These are phyloP conservation scores for Trichomalopsis sarcophagae DNA, from an alignment of 1,140 invertebrate species.

Conservation along the genomic window DNA sequence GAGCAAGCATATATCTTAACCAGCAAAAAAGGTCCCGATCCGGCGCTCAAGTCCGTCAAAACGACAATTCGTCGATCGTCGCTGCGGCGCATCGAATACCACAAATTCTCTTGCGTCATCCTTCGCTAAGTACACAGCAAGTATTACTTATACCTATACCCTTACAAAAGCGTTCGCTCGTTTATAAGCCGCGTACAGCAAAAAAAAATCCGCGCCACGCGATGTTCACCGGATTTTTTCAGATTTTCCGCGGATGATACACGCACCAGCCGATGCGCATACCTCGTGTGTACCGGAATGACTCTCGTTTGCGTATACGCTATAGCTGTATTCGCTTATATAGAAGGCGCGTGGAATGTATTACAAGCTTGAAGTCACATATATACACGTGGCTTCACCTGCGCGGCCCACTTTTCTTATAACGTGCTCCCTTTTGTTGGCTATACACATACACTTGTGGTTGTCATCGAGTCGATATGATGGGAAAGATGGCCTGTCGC, in stretches of 20 bases:
- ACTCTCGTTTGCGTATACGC: neutral
- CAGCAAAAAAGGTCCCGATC: neutral
- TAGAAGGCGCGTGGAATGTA: no score
- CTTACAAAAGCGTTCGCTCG: neutral
- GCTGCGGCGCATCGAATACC: no score
- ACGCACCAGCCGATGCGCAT: neutral
- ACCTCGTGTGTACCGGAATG: neutral
- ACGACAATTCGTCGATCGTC: neutral
- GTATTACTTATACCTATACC: neutral
- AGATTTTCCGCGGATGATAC: constrained; percentile 14
- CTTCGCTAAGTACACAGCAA: neutral
- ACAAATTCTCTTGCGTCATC: neutral
- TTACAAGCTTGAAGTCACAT: no score
- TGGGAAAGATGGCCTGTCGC: neutral
- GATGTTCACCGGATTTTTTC: neutral
- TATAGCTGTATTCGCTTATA: no score
- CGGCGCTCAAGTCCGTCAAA: neutral
- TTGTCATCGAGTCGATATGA: neutral
- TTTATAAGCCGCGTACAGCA: neutral
- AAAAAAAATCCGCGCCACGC: neutral
- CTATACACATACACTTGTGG: no score
- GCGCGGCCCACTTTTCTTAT: no score
- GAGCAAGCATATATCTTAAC: no score
- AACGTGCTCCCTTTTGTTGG: no score
- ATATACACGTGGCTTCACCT: neutral